These are phyloP conservation scores for Microtus montanus DNA, from an alignment of 2,113 vertebrate species.

Conservation along the genomic window DNA sequence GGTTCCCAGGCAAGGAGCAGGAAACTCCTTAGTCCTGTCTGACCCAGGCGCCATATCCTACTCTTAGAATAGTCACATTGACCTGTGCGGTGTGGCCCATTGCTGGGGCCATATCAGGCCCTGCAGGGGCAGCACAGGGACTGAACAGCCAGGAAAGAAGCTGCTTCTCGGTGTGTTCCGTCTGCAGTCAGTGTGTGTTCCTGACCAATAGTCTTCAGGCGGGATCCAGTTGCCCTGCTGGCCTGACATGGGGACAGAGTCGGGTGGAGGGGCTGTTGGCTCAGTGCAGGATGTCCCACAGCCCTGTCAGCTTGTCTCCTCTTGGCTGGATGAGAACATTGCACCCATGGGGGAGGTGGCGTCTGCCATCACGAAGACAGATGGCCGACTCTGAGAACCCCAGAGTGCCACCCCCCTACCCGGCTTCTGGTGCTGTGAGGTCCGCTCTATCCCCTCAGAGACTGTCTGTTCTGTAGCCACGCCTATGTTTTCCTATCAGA, in stretches of 20 bases:
- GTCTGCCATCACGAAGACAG: background rate
- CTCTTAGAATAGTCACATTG: background rate
- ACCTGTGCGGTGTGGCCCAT: background rate
- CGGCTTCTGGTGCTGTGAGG: background rate
- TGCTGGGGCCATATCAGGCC: background rate
- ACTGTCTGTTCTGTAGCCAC: background rate
- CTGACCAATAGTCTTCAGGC: background rate
- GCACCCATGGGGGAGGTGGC: rapidly evolving
- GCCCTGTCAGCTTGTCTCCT: background rate
- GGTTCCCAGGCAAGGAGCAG: background rate
- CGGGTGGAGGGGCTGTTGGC: background rate
- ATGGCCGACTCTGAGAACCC: background rate
- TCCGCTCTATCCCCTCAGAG: background rate
- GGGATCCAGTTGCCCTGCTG: background rate
- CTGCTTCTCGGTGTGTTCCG: background rate
- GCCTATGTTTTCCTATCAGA: background rate
- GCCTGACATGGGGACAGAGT: background rate
- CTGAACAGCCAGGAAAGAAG: background rate
- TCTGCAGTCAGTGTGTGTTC: background rate
- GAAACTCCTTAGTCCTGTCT: background rate
- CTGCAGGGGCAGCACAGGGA: background rate
- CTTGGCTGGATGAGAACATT: background rate
- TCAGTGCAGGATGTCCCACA: rapidly evolving
- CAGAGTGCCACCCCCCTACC: background rate
- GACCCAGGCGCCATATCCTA: background rate